Percentiles rank a stretch among this genome's conserved stretches.
Evolutionary conservation across 2,113 vertebrate species (phyloP).

Genomic region (Megaptera novaeangliae): DNA sequence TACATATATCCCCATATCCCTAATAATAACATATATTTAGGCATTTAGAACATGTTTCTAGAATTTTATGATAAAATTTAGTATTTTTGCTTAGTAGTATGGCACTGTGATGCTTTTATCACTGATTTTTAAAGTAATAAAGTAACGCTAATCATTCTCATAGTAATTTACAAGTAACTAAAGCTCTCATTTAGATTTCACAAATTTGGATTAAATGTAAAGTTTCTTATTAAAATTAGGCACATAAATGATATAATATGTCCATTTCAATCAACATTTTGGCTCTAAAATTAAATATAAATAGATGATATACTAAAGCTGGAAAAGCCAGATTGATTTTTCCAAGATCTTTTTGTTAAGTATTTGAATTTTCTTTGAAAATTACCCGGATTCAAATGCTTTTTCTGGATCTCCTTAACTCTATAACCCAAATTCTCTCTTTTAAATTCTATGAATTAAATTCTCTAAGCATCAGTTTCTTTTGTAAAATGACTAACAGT

Average conservation of each 20-base stretch:
- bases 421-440: background rate
- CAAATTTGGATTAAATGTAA: background rate
- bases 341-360: background rate
- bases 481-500: background rate
- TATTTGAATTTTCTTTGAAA: background rate
- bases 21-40: background rate
- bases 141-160: background rate
- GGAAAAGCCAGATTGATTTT: background rate
- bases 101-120: background rate
- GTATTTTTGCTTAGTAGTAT: background rate
- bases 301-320: background rate
- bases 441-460: background rate
- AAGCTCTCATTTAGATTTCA: background rate
- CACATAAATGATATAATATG: background rate
- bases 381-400: background rate
- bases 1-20: too few species aligned
- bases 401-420: background rate
- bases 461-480: background rate
- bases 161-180: background rate
- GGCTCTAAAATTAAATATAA: background rate
- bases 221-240: background rate
- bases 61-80: constrained; percentile 12
- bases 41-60: background rate
- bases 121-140: constrained; percentile 13
- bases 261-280: constrained; percentile 6